These are phyloP conservation scores for Amyelois transitella DNA, from an alignment of 1,140 invertebrate species.

Conservation along the genomic window DNA sequence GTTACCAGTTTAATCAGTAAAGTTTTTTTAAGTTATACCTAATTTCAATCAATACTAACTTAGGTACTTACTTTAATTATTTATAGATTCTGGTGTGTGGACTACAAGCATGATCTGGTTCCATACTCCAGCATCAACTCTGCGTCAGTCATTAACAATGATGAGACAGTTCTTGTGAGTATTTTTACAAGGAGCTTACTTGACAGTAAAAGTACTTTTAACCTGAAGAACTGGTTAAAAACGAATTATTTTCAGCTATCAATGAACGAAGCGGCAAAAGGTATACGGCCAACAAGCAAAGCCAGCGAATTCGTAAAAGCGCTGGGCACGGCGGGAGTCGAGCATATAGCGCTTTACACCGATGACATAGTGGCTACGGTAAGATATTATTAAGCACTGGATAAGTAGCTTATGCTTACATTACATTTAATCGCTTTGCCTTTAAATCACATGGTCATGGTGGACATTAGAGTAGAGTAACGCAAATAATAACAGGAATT, in stretches of 20 bases:
- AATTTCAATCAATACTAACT: too few relatives aligned
- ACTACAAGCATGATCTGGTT: constrained; percentile 95
- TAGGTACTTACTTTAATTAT: too few relatives aligned
- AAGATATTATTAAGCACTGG: too few relatives aligned
- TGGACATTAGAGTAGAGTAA: too few relatives aligned
- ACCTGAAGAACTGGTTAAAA: too few relatives aligned
- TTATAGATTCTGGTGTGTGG: constrained; percentile 97
- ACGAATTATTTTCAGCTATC: constrained; percentile 89
- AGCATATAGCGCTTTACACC: constrained; percentile 98
- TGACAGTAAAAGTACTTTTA: not conserved
- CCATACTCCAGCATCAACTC: constrained; percentile 96
- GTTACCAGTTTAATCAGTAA: too few relatives aligned
- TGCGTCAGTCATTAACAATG: constrained; percentile 96
- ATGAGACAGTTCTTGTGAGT: constrained; percentile 94
- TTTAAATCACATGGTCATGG: too few relatives aligned
- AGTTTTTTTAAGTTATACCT: not conserved
- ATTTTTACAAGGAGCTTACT: not conserved
- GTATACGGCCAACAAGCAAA: constrained; percentile 92
- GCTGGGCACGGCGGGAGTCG: constrained; percentile 96
- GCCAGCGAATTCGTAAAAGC: constrained; percentile 99
- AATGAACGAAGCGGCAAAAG: constrained; percentile 97
- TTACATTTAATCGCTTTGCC: too few relatives aligned
- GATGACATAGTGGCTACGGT: constrained; percentile 92
- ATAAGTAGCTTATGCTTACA: too few relatives aligned
- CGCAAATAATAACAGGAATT: too few relatives aligned